A percentile compares a stretch with the other conserved stretches of the same genome.
phyloP scores from a whole-genome alignment of 1,140 invertebrate genomes.

The Psilanteris sp. region DNA sequence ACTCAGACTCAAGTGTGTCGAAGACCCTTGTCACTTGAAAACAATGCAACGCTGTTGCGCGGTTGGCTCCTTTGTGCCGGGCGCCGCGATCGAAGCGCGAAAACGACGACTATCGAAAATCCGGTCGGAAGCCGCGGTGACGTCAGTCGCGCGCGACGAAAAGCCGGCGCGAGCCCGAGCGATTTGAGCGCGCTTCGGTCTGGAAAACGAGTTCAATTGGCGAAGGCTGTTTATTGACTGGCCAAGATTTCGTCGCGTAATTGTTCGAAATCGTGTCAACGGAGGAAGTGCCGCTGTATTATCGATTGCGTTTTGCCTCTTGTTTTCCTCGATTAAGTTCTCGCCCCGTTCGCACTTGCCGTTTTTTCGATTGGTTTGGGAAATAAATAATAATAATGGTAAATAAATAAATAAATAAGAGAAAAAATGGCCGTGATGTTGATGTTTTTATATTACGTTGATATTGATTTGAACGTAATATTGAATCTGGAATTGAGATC shows the following conservation, averaged over 20 bases:
- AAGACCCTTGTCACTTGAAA: conserved; percentile 23
- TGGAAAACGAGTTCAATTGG: conserved; percentile 38
- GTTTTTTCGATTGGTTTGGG: too few relatives aligned
- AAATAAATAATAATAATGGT: too few relatives aligned
- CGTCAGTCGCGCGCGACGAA: conserved; percentile 16
- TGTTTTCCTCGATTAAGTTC: too few relatives aligned
- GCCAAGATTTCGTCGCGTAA: conserved; percentile 38
- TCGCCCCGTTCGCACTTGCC: too few relatives aligned
- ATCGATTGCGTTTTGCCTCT: conserved; percentile 21
- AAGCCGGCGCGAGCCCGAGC: conserved; percentile 34
- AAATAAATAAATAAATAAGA: too few relatives aligned
- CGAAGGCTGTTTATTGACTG: conserved; percentile 39
- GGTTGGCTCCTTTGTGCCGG: conserved; percentile 7
- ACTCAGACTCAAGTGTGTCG: conserved; percentile 8
- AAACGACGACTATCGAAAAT: conserved; percentile 22
- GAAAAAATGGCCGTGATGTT: too few relatives aligned
- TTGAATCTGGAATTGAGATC: too few relatives aligned
- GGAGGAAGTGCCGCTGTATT: conserved; percentile 30
- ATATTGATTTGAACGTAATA: too few relatives aligned
- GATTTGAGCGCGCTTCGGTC: conserved; percentile 37
- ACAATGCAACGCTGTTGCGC: conserved; percentile 37
- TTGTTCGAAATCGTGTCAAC: conserved; percentile 37
- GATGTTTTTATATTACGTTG: too few relatives aligned
- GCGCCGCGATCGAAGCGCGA: conserved; percentile 18
- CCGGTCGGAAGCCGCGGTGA: conserved; percentile 6